phyloP scores from a whole-genome alignment of 2,797 vertebrate species.

The Halcyon chelicuti region DNA sequence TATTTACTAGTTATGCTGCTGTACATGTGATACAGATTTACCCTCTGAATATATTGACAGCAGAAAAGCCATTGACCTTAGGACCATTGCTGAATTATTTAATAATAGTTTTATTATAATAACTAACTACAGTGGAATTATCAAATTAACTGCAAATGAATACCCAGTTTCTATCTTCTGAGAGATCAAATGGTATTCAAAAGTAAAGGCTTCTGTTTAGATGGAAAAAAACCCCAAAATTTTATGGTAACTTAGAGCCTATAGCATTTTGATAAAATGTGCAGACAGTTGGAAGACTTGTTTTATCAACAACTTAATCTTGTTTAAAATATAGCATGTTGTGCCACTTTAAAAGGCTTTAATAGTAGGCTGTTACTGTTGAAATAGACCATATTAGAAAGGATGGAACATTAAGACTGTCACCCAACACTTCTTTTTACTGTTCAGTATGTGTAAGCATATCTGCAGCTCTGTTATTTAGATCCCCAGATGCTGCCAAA shows the following conservation, averaged over 20 bases:
- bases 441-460: neutral
- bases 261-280: neutral
- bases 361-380: neutral
- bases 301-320: neutral
- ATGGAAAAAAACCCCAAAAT: neutral
- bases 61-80: constrained; percentile 24
- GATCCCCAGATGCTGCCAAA: neutral
- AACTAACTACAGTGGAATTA: constrained; percentile 39
- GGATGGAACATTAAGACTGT: neutral
- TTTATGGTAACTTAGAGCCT: neutral
- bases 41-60: neutral
- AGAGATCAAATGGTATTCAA: constrained; percentile 12
- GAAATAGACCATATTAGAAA: neutral
- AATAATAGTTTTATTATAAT: constrained; percentile 48
- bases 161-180: neutral
- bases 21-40: constrained; percentile 19
- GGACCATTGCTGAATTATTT: constrained; percentile 49
- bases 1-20: constrained; percentile 10
- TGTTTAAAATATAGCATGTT: neutral
- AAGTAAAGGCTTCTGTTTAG: neutral
- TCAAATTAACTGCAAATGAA: constrained; percentile 49
- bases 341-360: neutral
- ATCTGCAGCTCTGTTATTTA: neutral
- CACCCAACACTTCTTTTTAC: neutral
- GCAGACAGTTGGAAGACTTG: neutral